Evolutionary conservation across 1,140 invertebrate species (phyloP).

Genomic region (Camponotus floridanus): DNA sequence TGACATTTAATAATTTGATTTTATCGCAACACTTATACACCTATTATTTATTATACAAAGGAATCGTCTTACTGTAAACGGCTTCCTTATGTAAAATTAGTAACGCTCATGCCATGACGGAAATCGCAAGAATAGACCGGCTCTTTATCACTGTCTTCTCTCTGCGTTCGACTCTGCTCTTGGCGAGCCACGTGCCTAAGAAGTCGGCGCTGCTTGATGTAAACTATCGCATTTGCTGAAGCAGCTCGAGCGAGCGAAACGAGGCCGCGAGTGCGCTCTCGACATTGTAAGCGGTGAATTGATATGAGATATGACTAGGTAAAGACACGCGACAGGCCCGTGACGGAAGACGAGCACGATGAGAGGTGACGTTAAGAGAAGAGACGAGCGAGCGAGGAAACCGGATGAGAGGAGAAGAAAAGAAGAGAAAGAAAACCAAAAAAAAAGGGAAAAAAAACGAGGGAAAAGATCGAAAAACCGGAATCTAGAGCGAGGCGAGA

Average conservation of each 20-base stretch:
- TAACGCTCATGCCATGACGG: background rate
- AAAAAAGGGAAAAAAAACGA: background rate
- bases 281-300: conserved; percentile 37
- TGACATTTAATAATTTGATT: background rate
- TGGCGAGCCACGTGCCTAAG: conserved; percentile 71
- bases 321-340: conserved; percentile 11
- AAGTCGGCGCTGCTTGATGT: conserved; percentile 35
- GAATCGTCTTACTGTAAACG: background rate
- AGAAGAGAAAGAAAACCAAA: background rate
- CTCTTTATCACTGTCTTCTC: conserved; percentile 66
- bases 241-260: conserved; percentile 52
- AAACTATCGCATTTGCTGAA: conserved; percentile 59
- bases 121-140: conserved; percentile 43
- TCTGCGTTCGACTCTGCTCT: conserved; percentile 59
- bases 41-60: background rate
- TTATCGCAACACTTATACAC: background rate
- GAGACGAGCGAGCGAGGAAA: background rate
- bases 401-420: conserved; percentile 22
- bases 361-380: background rate
- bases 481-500: conserved; percentile 51
- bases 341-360: conserved; percentile 37
- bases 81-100: conserved; percentile 7
- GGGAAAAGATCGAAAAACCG: conserved; percentile 23
- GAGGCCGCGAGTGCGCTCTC: conserved; percentile 45
- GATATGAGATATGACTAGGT: conserved; percentile 49